Evolutionary conservation across 2,113 vertebrate genomes (phyloP).

Genomic region (Ctenomys sociabilis): DNA sequence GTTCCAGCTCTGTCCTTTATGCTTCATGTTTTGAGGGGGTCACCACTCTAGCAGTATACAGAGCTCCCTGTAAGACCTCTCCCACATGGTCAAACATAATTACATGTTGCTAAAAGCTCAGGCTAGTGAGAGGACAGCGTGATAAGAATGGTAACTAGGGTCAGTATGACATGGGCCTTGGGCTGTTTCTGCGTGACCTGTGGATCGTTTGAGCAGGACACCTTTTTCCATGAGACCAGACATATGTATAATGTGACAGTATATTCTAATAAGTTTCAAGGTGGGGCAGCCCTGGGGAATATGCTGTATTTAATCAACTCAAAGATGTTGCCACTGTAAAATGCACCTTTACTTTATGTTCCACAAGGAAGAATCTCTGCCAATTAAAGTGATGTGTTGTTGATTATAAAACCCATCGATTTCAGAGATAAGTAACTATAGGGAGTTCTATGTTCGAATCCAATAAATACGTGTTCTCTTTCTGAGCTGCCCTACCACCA

Average conservation of each 20-base stretch:
- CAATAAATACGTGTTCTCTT: neutral
- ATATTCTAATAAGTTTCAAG: neutral
- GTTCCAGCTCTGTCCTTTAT: too few relatives aligned
- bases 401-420: neutral
- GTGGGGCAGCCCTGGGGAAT: neutral
- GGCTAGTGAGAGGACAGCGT: neutral
- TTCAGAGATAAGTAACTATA: neutral
- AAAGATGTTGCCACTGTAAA: neutral
- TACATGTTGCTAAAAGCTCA: neutral
- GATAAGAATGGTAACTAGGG: neutral
- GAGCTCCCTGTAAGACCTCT: neutral
- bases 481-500: neutral
- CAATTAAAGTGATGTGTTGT: neutral
- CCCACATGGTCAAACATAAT: rapidly evolving
- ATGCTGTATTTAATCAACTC: neutral
- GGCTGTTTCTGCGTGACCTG: neutral
- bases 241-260: neutral
- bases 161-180: rapidly evolving
- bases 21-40: neutral
- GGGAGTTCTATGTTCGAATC: neutral
- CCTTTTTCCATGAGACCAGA: neutral
- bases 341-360: neutral
- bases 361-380: neutral
- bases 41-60: neutral
- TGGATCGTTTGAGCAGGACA: neutral